These are phyloP conservation scores for Acyrthosiphon pisum DNA, from an alignment of 1,140 invertebrate species.

Conservation along the genomic window DNA sequence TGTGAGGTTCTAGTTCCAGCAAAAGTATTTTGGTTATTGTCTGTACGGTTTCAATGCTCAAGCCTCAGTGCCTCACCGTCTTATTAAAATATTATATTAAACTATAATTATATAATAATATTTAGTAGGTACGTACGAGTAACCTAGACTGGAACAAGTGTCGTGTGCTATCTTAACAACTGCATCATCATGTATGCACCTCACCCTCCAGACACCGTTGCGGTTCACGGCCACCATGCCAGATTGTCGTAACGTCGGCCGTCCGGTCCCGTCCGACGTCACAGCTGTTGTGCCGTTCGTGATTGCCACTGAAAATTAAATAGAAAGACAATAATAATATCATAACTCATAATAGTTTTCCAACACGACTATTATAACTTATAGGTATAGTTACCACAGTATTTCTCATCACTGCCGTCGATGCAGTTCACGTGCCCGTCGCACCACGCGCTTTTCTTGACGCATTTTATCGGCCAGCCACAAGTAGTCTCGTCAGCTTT, in stretches of 20 bases:
- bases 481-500: conserved; percentile 68
- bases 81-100: neutral
- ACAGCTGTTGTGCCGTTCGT: neutral
- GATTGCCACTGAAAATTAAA: conserved; percentile 16
- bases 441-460: conserved; percentile 71
- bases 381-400: conserved; percentile 68
- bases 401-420: conserved; percentile 76
- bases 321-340: neutral
- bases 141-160: neutral
- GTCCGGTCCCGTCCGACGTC: neutral
- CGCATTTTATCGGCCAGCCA: conserved; percentile 68
- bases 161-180: conserved; percentile 10
- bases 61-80: neutral
- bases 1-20: neutral
- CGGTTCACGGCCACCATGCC: conserved; percentile 23
- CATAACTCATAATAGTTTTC: neutral
- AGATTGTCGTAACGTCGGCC: neutral
- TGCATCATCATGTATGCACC: neutral
- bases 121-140: neutral
- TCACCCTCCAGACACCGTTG: conserved; percentile 31
- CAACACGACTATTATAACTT: too few species aligned
- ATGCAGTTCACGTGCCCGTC: conserved; percentile 74
- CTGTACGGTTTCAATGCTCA: neutral
- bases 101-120: neutral
- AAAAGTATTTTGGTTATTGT: neutral